These are phyloP conservation scores for Hemiprocne comata DNA, from an alignment of 2,113 vertebrate genomes.

Conservation along the genomic window DNA sequence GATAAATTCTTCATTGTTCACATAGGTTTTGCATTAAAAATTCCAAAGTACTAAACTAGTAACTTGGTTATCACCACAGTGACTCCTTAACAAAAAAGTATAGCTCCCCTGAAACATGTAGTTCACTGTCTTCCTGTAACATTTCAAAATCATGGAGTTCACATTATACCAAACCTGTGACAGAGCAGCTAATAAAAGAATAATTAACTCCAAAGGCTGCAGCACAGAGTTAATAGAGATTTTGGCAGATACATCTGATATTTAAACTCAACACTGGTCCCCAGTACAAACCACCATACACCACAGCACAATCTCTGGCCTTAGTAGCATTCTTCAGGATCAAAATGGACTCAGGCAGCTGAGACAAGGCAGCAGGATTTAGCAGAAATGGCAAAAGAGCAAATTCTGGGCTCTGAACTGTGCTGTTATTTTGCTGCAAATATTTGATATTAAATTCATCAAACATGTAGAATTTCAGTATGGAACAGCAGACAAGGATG, in stretches of 20 bases:
- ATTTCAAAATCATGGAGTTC: background rate
- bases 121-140: background rate
- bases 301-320: background rate
- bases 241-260: background rate
- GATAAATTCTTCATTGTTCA: background rate
- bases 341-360: background rate
- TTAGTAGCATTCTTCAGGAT: background rate
- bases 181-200: background rate
- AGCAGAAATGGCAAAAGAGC: background rate
- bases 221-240: background rate
- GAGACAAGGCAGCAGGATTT: background rate
- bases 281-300: background rate
- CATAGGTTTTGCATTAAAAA: background rate
- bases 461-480: background rate
- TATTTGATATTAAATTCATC: background rate
- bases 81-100: background rate
- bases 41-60: background rate
- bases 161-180: background rate
- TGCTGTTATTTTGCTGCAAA: background rate
- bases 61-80: conserved; percentile 9
- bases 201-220: background rate
- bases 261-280: background rate
- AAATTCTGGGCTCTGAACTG: background rate
- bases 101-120: background rate
- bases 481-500: background rate